These are phyloP conservation scores for Yoshiicerus persimilis DNA, from an alignment of 1,140 invertebrate species.

Conservation along the genomic window DNA sequence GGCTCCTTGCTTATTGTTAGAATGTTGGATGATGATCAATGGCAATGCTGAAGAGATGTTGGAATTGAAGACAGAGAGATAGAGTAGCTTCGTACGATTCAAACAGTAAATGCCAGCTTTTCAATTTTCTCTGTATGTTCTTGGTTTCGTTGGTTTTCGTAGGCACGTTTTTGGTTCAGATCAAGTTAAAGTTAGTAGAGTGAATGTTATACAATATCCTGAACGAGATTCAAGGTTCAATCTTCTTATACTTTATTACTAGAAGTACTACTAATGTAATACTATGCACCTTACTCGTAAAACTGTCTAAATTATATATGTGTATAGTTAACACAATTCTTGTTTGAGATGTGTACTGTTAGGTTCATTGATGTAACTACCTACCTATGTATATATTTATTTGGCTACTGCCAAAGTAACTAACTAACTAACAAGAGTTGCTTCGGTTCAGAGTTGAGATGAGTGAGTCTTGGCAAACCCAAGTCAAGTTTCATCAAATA, in stretches of 20 bases:
- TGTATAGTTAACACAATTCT: no score
- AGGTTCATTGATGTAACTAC: not conserved
- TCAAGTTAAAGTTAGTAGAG: not conserved
- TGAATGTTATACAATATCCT: not conserved
- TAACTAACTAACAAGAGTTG: not conserved
- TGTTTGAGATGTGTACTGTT: no score
- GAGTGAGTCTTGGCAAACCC: not conserved
- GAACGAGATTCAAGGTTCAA: not conserved
- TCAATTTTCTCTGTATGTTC: not conserved
- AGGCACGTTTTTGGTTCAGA: not conserved
- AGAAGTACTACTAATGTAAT: no score
- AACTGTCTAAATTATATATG: no score
- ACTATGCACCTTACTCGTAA: no score
- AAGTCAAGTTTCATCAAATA: conserved; percentile 11
- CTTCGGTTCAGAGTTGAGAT: not conserved
- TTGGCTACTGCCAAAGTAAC: not conserved
- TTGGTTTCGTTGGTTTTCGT: not conserved
- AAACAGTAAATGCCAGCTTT: not conserved
- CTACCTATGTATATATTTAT: not conserved
- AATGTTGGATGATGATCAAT: not conserved
- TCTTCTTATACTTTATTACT: not conserved
- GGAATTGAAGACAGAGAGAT: not conserved
- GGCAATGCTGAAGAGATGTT: not conserved
- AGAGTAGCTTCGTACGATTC: not conserved
- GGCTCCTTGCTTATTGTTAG: not conserved